phyloP scores from a whole-genome alignment of 30 jellyfish, hydroid and myxozoan genomes.

The Clytia hemisphaerica region DNA sequence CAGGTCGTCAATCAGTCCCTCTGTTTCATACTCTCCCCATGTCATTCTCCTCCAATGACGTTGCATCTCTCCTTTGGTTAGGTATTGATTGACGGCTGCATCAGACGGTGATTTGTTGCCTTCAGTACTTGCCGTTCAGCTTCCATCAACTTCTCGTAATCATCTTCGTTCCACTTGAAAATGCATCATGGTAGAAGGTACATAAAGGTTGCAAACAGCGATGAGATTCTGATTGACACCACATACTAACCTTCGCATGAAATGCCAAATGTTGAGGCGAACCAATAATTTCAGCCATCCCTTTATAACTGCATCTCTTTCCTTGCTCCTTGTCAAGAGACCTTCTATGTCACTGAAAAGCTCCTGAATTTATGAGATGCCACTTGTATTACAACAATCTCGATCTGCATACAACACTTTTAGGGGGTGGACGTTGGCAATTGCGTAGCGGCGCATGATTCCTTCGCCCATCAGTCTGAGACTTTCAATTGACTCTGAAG shows the following conservation, averaged over 20 bases:
- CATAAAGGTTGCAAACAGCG: conserved; percentile 21
- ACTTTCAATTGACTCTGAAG: conserved; percentile 9
- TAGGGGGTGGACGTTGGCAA: conserved; percentile 27
- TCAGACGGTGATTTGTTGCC: conserved; percentile 25
- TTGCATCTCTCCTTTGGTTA: conserved; percentile 20
- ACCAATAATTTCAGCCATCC: conserved; percentile 14
- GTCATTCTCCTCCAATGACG: conserved; percentile 47
- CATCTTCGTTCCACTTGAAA: conserved; percentile 39
- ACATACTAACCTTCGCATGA: conserved; percentile 22
- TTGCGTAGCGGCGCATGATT: conserved; percentile 18
- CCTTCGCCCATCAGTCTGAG: conserved; percentile 28
- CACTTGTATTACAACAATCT: conserved; percentile 42
- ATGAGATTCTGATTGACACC: conserved; percentile 23
- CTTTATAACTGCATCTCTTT: too few relatives aligned
- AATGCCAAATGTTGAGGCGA: conserved; percentile 39
- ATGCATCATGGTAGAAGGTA: conserved; percentile 3
- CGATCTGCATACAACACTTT: conserved; percentile 40
- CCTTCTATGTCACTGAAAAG: too few relatives aligned
- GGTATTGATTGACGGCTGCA: conserved; percentile 17
- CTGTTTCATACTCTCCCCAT: conserved; percentile 14
- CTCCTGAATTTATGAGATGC: conserved; percentile 4
- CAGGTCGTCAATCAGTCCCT: conserved; percentile 24
- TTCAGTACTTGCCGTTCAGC: conserved; percentile 37
- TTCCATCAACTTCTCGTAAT: neutral
- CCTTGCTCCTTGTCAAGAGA: too few relatives aligned